Base-by-base conservation (phyloP, 2,797 vertebrate species). In the Phrynocephalus guinanensis region DNA sequence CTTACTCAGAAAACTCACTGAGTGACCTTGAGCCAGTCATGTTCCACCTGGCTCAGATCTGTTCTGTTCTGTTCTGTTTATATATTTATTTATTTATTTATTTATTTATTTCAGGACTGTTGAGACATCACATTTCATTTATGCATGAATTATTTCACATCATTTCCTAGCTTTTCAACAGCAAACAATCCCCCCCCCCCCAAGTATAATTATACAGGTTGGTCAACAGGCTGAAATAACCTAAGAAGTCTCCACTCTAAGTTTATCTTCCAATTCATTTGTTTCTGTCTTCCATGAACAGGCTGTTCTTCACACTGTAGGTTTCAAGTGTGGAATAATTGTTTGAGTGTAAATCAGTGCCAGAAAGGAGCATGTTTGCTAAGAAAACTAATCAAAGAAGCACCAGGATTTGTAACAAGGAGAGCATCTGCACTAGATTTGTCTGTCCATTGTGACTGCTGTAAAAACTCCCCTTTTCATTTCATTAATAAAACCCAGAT, bases 311-410 rank as follows among this genome's bases (percentile, higher is more conserved):
- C 44, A 83, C 70, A 48, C 78, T 70, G 16, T 38, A 83, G 80
- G 50, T 56, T 73, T 78, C 73, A 78, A 80, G 76, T 86, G 67
- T 79, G 38, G 33, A 84, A 80, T 73, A 73, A 84, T 71, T 84
- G 50, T 26, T n/a, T 67, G 38, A 72, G 22, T 67, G 68, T 73
- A 38, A 60, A 84, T 84, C 24, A 52, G 6, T 18, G 24, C n/a
- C 77, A 84, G 82, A 67, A 88, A 84, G 52, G 9, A 88, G 63
- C 26, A 79, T 84, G 68, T 80, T 66, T 80, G 50, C 56, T 73
- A 79, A 84, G 56, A 87, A 87, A n/a, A 79, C 68, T 50, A 73
- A 13, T 50, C 28, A 15, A 88, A 80, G 68, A 84, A 66, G 79
- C 52, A 84, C 72, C 1, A 79, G 22, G 56, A 26, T 50, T 28